Conservation (phyloP, 1,140 invertebrate genomes). For the Aphis craccivora region DNA sequence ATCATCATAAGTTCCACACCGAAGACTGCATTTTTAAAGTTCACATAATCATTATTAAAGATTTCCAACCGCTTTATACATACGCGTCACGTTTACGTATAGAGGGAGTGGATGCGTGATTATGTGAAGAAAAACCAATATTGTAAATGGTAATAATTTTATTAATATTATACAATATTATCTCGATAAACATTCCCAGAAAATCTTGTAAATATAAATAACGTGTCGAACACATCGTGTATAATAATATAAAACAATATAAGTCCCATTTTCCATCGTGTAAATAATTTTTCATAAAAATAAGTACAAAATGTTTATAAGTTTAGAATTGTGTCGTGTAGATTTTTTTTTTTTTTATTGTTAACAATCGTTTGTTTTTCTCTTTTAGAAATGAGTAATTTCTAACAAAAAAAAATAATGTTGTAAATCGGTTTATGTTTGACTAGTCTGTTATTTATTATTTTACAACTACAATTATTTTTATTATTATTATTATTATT, state of each 20-base stretch:
- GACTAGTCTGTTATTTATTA: slow-evolving; percentile 58
- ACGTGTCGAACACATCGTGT: neutral
- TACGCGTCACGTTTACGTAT: neutral
- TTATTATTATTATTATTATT: slow-evolving; percentile 48
- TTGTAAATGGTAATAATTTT: neutral
- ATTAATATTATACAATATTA: neutral
- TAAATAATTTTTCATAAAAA: slow-evolving; percentile 36
- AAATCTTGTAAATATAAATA: slow-evolving; percentile 17
- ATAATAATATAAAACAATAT: neutral
- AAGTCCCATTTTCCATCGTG: neutral
- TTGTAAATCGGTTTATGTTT: slow-evolving; percentile 53
- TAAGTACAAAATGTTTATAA: slow-evolving; percentile 29
- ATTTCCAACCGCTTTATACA: slow-evolving; percentile 2
- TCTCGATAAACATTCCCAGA: slow-evolving; percentile 32
- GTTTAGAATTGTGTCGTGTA: neutral
- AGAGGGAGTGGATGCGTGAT: neutral
- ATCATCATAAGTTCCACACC: slow-evolving; percentile 7
- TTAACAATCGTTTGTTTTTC: slow-evolving; percentile 48
- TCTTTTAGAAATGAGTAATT: slow-evolving; percentile 47
- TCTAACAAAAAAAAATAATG: slow-evolving; percentile 24
- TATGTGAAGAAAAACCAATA: neutral
- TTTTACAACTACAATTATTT: slow-evolving; percentile 40
- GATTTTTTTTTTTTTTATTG: slow-evolving; percentile 49
- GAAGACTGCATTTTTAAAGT: slow-evolving; percentile 15
- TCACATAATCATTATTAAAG: neutral